Evolutionary conservation across 2,888 invertebrate species (phyloP).

Genomic region (Seira ritae): DNA sequence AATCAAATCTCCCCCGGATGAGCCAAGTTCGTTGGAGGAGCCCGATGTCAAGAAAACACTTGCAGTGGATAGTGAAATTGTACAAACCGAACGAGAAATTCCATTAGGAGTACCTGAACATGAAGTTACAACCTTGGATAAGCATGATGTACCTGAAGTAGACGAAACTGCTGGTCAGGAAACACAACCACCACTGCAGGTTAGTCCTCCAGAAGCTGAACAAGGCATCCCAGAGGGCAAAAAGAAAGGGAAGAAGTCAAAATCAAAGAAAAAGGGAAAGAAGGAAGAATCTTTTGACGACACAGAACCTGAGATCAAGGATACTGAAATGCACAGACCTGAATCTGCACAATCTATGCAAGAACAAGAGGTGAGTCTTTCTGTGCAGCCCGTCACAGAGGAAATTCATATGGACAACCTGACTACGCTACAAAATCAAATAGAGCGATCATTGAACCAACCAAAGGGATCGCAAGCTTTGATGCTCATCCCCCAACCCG

Average conservation of each 20-base stretch:
- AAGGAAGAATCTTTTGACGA: not conserved
- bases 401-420: constrained; percentile 47
- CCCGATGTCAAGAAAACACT: not conserved
- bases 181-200: no score
- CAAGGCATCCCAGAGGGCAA: not conserved
- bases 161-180: constrained; percentile 19
- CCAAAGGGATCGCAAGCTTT: constrained; percentile 40
- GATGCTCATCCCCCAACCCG: constrained; percentile 27
- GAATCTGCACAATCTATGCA: constrained; percentile 13
- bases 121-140: not conserved
- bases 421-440: constrained; percentile 34
- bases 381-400: constrained; percentile 35
- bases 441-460: constrained; percentile 41
- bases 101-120: not conserved
- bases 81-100: not conserved
- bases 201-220: not conserved
- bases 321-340: constrained; percentile 6
- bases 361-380: constrained; percentile 41
- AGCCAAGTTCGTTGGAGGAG: no score
- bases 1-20: no score
- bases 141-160: constrained; percentile 23
- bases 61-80: not conserved
- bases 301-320: constrained; percentile 17
- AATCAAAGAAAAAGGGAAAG: constrained; percentile 18
- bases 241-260: constrained; percentile 2